Evolutionary conservation across 2,888 invertebrate species (phyloP).

Genomic region (Eupeodes luniger): DNA sequence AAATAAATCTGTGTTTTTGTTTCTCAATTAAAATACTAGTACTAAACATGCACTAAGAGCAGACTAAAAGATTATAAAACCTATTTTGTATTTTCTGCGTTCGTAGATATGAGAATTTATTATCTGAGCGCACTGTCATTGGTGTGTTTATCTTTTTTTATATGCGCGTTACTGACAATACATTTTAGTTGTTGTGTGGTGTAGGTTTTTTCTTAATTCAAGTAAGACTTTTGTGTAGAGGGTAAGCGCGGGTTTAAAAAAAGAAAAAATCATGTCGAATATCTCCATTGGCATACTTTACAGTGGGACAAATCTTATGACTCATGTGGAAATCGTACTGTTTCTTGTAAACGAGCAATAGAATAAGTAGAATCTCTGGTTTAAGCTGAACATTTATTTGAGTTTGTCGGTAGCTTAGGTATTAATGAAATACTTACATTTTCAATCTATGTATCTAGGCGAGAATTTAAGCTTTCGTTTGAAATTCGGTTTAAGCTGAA

Average conservation of each 20-base stretch:
- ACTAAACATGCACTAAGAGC: slow-evolving; percentile 10
- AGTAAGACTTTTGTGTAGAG: slow-evolving; percentile 7
- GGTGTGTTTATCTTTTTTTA: slow-evolving; percentile 50
- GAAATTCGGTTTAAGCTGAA: too few relatives aligned
- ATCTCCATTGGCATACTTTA: not conserved
- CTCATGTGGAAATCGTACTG: not conserved
- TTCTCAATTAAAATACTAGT: slow-evolving; percentile 6
- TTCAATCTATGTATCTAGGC: too few relatives aligned
- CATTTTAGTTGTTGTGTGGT: slow-evolving; percentile 7
- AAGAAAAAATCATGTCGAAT: not conserved
- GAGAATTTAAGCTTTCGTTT: too few relatives aligned
- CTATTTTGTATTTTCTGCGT: slow-evolving; percentile 5
- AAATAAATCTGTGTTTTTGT: slow-evolving; percentile 28
- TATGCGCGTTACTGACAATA: slow-evolving; percentile 46
- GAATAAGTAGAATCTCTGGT: too few relatives aligned
- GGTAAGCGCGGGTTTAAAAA: not conserved
- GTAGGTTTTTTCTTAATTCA: slow-evolving; percentile 31
- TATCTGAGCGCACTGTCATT: slow-evolving; percentile 27
- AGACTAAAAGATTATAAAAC: not conserved
- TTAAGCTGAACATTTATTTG: too few relatives aligned
- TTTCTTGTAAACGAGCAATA: too few relatives aligned
- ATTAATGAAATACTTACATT: too few relatives aligned
- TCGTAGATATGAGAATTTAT: slow-evolving; percentile 18
- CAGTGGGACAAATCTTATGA: not conserved
- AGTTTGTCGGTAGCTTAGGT: too few relatives aligned